Conservation (phyloP, 2,797 vertebrate species). For the Gadopsis bispinosus region DNA sequence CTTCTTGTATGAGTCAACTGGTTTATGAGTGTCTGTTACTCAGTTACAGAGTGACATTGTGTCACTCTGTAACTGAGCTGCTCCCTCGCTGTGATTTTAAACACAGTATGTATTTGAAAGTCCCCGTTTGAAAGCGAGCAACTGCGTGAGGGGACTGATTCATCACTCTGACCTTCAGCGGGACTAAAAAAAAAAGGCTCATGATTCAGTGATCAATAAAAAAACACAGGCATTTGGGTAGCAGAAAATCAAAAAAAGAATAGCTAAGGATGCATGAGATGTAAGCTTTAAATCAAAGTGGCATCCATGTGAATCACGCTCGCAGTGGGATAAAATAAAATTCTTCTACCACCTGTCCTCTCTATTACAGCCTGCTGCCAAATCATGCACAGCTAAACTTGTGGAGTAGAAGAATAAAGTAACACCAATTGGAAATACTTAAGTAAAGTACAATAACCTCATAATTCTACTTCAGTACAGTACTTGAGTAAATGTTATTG, state of each 20-base stretch:
- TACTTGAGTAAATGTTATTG: no score
- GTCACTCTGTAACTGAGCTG: conserved; percentile 21
- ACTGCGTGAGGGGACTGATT: conserved; percentile 49
- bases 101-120: conserved; percentile 11
- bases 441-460: no score
- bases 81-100: conserved; percentile 35
- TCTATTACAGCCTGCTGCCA: conserved; percentile 18
- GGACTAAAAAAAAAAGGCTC: conserved; percentile 40
- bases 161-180: conserved; percentile 67
- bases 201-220: conserved; percentile 60
- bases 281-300: conserved; percentile 43
- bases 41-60: background rate
- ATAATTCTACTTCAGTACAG: no score
- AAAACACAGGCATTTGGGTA: conserved; percentile 28
- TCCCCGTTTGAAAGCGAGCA: background rate
- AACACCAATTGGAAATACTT: no score
- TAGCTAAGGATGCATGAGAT: conserved; percentile 28
- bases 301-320: conserved; percentile 50
- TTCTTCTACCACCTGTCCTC: conserved; percentile 38
- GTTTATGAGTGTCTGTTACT: conserved; percentile 4
- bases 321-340: conserved; percentile 44
- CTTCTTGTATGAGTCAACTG: background rate
- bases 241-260: conserved; percentile 36
- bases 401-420: no score
- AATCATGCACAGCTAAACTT: conserved; percentile 9